Percentiles rank a stretch among this genome's conserved stretches.
Evolutionary conservation across 2,888 invertebrate species (phyloP).

Genomic region (Branchellion lobata): DNA sequence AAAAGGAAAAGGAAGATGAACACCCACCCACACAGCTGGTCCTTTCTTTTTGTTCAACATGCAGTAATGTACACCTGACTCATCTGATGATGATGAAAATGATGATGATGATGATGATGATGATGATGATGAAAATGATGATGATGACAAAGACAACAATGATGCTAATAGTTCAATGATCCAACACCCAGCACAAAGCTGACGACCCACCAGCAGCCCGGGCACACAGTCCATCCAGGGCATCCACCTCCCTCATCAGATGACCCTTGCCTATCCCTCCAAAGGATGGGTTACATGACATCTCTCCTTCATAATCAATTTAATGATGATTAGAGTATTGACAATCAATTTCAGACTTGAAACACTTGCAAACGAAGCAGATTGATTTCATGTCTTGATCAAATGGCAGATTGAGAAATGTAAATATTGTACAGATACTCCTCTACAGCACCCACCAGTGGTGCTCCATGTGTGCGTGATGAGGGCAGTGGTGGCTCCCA

Average conservation of each 20-base stretch:
- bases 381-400: too few species aligned
- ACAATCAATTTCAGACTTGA: too few species aligned
- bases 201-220: constrained; percentile 70
- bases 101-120: too few species aligned
- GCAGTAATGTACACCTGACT: constrained; percentile 78
- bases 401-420: too few species aligned
- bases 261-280: constrained; percentile 90
- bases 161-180: neutral
- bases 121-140: too few species aligned
- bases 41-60: constrained; percentile 78
- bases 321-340: neutral
- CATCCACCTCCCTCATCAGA: constrained; percentile 81
- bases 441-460: constrained; percentile 71
- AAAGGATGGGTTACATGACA: constrained; percentile 91
- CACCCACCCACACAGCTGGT: constrained; percentile 76
- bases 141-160: neutral
- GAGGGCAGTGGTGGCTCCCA: constrained; percentile 77
- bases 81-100: too few species aligned
- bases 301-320: constrained; percentile 69
- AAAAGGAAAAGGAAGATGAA: neutral
- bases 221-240: constrained; percentile 80
- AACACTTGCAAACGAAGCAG: too few species aligned
- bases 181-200: neutral
- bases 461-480: constrained; percentile 81
- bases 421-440: too few species aligned